phyloP scores from a whole-genome alignment of 2,888 invertebrate species.

The Cinara cedri region DNA sequence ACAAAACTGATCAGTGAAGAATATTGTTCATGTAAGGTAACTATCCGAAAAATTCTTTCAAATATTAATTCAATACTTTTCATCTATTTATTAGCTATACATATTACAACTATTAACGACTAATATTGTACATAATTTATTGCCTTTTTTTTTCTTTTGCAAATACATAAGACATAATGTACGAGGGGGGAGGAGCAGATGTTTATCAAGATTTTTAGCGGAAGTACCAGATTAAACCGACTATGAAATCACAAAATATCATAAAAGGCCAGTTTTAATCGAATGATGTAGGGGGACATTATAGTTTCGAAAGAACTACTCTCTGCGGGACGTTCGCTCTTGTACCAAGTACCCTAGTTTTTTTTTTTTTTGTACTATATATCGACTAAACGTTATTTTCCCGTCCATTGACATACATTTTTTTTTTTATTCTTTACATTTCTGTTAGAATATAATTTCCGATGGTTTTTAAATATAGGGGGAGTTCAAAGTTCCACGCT shows the following conservation, averaged over 20 bases:
- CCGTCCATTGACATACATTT: constrained; percentile 51
- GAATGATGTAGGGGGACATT: constrained; percentile 47
- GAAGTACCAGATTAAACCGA: constrained; percentile 55
- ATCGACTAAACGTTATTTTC: constrained; percentile 57
- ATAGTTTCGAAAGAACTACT: constrained; percentile 48
- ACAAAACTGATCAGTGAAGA: too few relatives aligned
- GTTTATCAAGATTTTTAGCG: constrained; percentile 49
- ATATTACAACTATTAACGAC: too few relatives aligned
- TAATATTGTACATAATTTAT: background rate
- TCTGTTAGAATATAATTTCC: constrained; percentile 53
- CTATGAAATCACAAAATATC: constrained; percentile 57
- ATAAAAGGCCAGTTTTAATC: constrained; percentile 56
- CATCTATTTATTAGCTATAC: too few relatives aligned
- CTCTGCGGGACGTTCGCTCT: constrained; percentile 55
- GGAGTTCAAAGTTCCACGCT: constrained; percentile 56
- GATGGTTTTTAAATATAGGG: constrained; percentile 47
- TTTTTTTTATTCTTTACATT: constrained; percentile 11
- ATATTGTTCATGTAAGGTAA: too few relatives aligned
- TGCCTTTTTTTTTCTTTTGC: too few relatives aligned
- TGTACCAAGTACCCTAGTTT: constrained; percentile 50
- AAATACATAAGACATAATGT: constrained; percentile 34
- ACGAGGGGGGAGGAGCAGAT: constrained; percentile 21
- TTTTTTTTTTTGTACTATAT: constrained; percentile 46
- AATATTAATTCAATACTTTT: too few relatives aligned
- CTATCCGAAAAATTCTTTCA: too few relatives aligned